Evolutionary conservation across 30 jellyfish, hydroid and myxozoan species (phyloP).

Genomic region (Turritopsis rubra): DNA sequence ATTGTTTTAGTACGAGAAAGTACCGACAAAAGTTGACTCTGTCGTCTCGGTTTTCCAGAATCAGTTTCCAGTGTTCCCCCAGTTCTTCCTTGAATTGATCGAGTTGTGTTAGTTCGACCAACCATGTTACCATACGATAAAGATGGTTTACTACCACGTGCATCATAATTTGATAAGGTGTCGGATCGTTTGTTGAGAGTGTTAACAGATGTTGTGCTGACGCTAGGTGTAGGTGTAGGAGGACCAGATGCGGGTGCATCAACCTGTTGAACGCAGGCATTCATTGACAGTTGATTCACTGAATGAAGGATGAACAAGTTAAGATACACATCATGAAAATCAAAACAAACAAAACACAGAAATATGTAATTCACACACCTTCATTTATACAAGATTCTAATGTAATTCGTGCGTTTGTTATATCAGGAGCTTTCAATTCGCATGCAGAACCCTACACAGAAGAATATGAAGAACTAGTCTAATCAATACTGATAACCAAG

Average conservation of each 20-base stretch:
- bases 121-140: slow-evolving; percentile 41
- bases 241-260: slow-evolving; percentile 24
- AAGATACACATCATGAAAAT: slow-evolving; percentile 37
- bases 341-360: not conserved
- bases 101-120: slow-evolving; percentile 21
- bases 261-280: slow-evolving; percentile 32
- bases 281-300: slow-evolving; percentile 54
- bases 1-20: slow-evolving; percentile 45
- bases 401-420: slow-evolving; percentile 6
- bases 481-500: not conserved
- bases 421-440: slow-evolving; percentile 11
- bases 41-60: slow-evolving; percentile 28
- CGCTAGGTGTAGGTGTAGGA: slow-evolving; percentile 32
- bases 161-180: slow-evolving; percentile 66
- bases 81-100: slow-evolving; percentile 13
- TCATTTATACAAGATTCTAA: not conserved
- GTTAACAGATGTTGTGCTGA: slow-evolving; percentile 33
- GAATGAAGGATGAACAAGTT: slow-evolving; percentile 37
- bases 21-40: slow-evolving; percentile 60
- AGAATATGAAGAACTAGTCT: not conserved
- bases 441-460: slow-evolving; percentile 26
- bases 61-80: slow-evolving; percentile 42
- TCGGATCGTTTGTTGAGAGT: slow-evolving; percentile 42
- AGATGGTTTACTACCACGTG: slow-evolving; percentile 31
- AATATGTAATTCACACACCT: not conserved